Evolutionary conservation across 2,888 invertebrate species (phyloP).

Genomic region (Cistogaster globosa): DNA sequence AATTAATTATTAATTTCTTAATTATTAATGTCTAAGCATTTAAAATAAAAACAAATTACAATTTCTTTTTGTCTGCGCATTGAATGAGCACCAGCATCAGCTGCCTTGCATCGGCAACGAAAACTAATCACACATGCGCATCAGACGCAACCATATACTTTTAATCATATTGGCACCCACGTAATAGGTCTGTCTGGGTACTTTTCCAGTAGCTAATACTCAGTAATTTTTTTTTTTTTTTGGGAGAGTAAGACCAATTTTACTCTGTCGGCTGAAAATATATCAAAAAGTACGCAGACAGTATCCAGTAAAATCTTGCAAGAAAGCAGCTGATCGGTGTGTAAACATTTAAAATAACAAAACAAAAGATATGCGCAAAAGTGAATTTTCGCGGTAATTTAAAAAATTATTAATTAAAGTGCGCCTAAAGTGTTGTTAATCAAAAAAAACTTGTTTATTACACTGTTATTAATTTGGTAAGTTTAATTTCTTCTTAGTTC

Average conservation of each 20-base stretch:
- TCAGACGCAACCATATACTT: no score
- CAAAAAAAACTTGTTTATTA: slow-evolving; percentile 22
- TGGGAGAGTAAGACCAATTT: slow-evolving; percentile 19
- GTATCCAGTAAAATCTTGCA: slow-evolving; percentile 43
- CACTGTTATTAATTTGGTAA: slow-evolving; percentile 28
- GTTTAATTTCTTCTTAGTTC: slow-evolving; percentile 29
- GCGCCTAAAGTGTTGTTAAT: slow-evolving; percentile 8
- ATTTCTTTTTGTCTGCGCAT: no score
- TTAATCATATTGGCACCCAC: no score
- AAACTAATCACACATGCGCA: no score
- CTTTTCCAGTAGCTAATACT: not conserved
- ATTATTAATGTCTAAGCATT: no score
- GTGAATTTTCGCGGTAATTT: not conserved
- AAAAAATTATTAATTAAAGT: slow-evolving; percentile 1
- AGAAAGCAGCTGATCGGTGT: slow-evolving; percentile 47
- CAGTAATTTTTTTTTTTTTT: slow-evolving; percentile 15
- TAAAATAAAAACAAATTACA: no score
- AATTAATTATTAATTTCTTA: no score
- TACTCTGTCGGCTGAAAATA: slow-evolving; percentile 23
- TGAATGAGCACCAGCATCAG: no score
- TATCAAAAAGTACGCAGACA: slow-evolving; percentile 51
- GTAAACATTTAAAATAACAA: slow-evolving; percentile 29
- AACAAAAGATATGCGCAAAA: slow-evolving; percentile 5
- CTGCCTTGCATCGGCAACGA: no score
- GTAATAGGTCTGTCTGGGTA: no score